Conservation (phyloP, 92 coral and sea anemone species). For the Parazoanthus darwini region DNA sequence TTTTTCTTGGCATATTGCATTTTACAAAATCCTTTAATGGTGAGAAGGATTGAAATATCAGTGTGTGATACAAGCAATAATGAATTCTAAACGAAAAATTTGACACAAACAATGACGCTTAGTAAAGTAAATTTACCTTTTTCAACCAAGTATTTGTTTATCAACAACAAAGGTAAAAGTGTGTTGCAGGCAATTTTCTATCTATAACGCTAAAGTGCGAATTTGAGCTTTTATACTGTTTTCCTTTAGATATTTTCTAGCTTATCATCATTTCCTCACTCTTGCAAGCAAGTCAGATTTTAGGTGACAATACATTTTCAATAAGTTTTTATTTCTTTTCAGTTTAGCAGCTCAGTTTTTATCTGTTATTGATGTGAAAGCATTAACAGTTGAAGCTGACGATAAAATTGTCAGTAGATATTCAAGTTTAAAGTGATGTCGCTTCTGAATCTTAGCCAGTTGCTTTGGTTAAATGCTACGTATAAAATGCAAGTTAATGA, state of each 20-base stretch:
- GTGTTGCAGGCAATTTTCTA: not conserved
- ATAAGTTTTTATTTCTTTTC: too few species aligned
- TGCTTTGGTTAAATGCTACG: too few species aligned
- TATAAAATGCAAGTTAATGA: not conserved
- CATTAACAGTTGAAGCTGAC: not conserved
- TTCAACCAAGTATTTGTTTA: too few species aligned
- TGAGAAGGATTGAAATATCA: not conserved
- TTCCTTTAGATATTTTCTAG: too few species aligned
- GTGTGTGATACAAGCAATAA: not conserved
- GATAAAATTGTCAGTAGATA: too few species aligned
- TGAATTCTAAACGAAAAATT: not conserved
- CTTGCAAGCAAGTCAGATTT: not conserved
- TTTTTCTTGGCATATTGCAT: not conserved
- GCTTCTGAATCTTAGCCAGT: too few species aligned
- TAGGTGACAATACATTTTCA: not conserved
- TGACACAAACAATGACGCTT: not conserved
- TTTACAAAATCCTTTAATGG: not conserved
- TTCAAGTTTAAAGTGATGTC: too few species aligned
- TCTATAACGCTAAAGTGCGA: not conserved
- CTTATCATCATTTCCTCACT: too few species aligned
- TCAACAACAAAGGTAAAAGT: too few species aligned
- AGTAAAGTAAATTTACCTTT: too few species aligned
- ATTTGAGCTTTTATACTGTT: not conserved
- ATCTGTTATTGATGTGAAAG: not conserved
- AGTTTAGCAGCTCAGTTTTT: too few species aligned